Evolutionary conservation across 2,888 invertebrate species (phyloP).

Genomic region (Endomychus coccineus): DNA sequence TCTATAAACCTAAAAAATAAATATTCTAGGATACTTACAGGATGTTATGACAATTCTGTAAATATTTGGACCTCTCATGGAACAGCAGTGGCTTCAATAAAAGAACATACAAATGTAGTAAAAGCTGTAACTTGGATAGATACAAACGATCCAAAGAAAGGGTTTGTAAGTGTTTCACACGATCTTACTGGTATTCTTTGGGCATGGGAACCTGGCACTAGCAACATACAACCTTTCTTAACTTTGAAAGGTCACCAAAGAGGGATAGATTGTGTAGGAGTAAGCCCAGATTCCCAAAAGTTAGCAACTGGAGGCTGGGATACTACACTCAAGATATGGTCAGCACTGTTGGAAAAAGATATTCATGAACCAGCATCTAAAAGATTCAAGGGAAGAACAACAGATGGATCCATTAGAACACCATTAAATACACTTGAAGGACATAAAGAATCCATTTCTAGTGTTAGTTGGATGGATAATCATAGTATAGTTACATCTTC

Average conservation of each 20-base stretch:
- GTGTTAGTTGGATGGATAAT: conserved; percentile 75
- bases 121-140: conserved; percentile 86
- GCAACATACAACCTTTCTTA: conserved; percentile 71
- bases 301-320: conserved; percentile 91
- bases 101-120: conserved; percentile 80
- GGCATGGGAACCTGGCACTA: conserved; percentile 71
- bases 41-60: conserved; percentile 88
- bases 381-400: conserved; percentile 27
- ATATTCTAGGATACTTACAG: conserved; percentile 71
- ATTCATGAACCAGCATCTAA: conserved; percentile 37
- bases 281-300: conserved; percentile 57
- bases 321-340: conserved; percentile 87
- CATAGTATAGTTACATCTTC: conserved; percentile 77
- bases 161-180: conserved; percentile 69
- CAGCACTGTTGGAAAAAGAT: conserved; percentile 46
- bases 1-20: no score
- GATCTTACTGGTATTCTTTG: conserved; percentile 88
- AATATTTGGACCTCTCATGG: conserved; percentile 86
- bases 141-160: conserved; percentile 48
- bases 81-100: conserved; percentile 72
- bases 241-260: conserved; percentile 87
- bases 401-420: conserved; percentile 46
- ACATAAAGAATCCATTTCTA: conserved; percentile 85
- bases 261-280: conserved; percentile 80
- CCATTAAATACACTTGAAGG: conserved; percentile 85